Base-by-base conservation (phyloP, 2,797 vertebrate species). In the Clarias platycephalus region DNA sequence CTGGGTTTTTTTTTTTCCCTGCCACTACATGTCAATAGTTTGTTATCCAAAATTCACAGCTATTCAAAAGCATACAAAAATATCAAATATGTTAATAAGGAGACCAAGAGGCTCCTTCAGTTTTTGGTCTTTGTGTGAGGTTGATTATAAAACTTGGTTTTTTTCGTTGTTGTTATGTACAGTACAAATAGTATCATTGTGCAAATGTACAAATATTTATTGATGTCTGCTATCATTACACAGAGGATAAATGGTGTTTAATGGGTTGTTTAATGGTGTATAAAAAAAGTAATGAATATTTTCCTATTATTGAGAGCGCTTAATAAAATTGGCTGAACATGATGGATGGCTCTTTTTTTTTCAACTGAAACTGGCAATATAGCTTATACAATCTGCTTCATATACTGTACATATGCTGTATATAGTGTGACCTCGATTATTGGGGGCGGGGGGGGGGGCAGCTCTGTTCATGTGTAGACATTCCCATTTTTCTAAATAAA, bases 401-500 rank as follows among this genome's bases (percentile, higher is more conserved):
- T 44, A 44, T 37, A 34, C 31, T n/a, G n/a, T 40, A 9, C 40
- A 8, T 44, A 44, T 44, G 1, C 40, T 44, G 40, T 44, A 44
- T 49, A 49, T 0, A 20, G 24, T n/a, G 40, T 37, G 28, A 60
- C 57, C 55, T 77, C 22, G 0, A 37, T 40, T n/a, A 78, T 40
- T 15, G 6, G 16, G 22, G 13, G 3, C 12, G 6, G 40, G 34
- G 31, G 31, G 31, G 37, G 37, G 40, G 40, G 3, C 55, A 12
- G 55, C 58, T 79, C 58, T 63, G 4, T 37, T 37, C 2, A 1
- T 58, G 18, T 58, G 57, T 26, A 26, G 8, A 79, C 58, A 40
- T 79, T 79, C 24, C 60, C 77, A 40, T 85, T 80, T 31, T 26
- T 26, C 3, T 18, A 63, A 63, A 60, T 55, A 66, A 37, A 60